Evolutionary conservation across 2,888 invertebrate species (phyloP), one percentile per base, ranked within the genome.

Genomic region (Tachina fera): DNA sequence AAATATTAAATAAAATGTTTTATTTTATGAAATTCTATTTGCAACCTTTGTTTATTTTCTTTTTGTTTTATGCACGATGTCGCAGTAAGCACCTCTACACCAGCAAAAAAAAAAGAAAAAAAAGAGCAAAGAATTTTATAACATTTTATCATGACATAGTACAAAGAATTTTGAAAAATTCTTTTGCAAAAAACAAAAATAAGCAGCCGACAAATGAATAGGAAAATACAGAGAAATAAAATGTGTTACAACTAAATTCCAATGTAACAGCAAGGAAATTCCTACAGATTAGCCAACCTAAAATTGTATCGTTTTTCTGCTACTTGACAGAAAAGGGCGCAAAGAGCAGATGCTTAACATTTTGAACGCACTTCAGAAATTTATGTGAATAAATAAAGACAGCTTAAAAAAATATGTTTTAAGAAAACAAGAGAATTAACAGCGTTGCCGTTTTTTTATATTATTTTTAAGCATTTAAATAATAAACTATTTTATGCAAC

Each of bases 211-310:
- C 61, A 74, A 68, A 19, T 13, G 47, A 39, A 56, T 9, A 39
- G 41, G 9, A 68, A 68, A 58, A 11, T 56, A 51, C 14, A 79
- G 41, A 63, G 11, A 47, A 51, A 68, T 41, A 71, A 82, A 71
- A 76, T 83, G 86, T 86, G 86, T 80, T 75, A 76, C 86, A 86
- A 83, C 82, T 68, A 76, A 79, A 86, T 86, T 86, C 86, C 86
- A 83, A 83, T 56, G 72, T 53, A 83, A 78, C 77, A 77, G 83
- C 83, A 72, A 72, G 67, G 72, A 83, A 79, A 80, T 86, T 83
- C 79, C 60, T 85, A 41, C 31, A 45, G 67, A 83, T 83, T 72
- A 82, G 0, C 31, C 2, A 78, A 31, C 41, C 31, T 31, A 60
- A 60, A 60, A 63, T 63, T 60, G 72, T 19, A 56, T 9, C 8